Conservation (phyloP, 2,888 invertebrate species). For the Pollenia amentaria region DNA sequence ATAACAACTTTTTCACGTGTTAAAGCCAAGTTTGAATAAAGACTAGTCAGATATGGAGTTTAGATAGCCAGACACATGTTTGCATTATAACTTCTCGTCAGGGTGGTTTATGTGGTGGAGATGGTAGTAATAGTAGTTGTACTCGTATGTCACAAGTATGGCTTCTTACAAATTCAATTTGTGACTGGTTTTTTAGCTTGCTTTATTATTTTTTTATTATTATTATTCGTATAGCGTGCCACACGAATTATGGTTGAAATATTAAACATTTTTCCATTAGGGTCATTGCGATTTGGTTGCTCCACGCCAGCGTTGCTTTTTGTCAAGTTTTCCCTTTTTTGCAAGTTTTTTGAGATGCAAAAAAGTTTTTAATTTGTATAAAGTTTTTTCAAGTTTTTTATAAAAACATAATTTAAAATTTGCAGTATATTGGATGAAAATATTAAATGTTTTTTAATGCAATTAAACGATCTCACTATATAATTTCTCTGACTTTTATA, state of each 20-base stretch:
- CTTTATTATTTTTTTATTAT: conserved; percentile 35
- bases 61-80: background rate
- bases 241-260: conserved; percentile 59
- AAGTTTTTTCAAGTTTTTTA: too few species aligned
- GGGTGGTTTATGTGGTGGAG: conserved; percentile 1
- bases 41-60: background rate
- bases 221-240: conserved; percentile 57
- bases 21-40: conserved; percentile 45
- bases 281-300: conserved; percentile 54
- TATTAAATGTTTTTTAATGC: too few species aligned
- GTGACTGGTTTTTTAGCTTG: conserved; percentile 41
- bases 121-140: conserved; percentile 2
- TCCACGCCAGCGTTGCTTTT: too few species aligned
- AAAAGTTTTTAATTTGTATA: too few species aligned
- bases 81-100: conserved; percentile 24
- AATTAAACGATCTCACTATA: too few species aligned
- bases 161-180: conserved; percentile 64
- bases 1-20: conserved; percentile 68
- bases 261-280: conserved; percentile 53
- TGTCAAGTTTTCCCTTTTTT: too few species aligned
- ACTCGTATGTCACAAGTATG: conserved; percentile 51
- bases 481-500: too few species aligned
- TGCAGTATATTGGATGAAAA: too few species aligned
- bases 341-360: too few species aligned
- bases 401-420: too few species aligned